Conservation (phyloP, 2,888 invertebrate species). For the Andrena flavipes region DNA sequence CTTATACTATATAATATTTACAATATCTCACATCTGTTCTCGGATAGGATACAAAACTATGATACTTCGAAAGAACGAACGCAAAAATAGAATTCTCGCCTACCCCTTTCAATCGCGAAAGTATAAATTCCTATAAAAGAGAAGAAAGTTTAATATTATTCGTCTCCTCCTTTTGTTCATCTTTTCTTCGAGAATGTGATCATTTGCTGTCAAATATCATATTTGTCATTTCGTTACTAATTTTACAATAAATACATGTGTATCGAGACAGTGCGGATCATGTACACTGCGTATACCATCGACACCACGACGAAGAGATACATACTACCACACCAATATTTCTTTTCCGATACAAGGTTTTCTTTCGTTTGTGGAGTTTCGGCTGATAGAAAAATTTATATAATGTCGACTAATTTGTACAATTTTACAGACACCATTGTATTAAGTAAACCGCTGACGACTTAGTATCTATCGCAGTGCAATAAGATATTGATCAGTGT, state of each 20-base stretch:
- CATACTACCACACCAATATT: slow-evolving; percentile 40
- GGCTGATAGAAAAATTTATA: slow-evolving; percentile 65
- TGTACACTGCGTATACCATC: slow-evolving; percentile 16
- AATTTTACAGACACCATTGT: slow-evolving; percentile 59
- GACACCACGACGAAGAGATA: slow-evolving; percentile 29
- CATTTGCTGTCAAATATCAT: slow-evolving; percentile 41
- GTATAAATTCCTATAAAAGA: slow-evolving; percentile 62
- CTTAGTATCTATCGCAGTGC: slow-evolving; percentile 48
- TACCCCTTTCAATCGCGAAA: slow-evolving; percentile 57
- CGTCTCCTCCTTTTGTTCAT: slow-evolving; percentile 20
- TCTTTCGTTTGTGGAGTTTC: slow-evolving; percentile 17
- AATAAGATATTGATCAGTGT: slow-evolving; percentile 34
- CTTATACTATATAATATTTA: slow-evolving; percentile 68
- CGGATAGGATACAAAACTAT: slow-evolving; percentile 66
- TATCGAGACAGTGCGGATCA: slow-evolving; percentile 29
- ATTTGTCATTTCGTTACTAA: slow-evolving; percentile 43
- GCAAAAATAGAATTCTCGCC: slow-evolving; percentile 65
- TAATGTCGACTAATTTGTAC: slow-evolving; percentile 60
- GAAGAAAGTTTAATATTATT: slow-evolving; percentile 52
- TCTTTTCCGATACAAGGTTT: slow-evolving; percentile 38
- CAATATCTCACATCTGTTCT: slow-evolving; percentile 69
- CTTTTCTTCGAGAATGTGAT: slow-evolving; percentile 30
- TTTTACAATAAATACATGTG: slow-evolving; percentile 58
- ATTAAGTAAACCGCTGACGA: slow-evolving; percentile 41
- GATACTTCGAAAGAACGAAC: slow-evolving; percentile 66